Evolutionary conservation across 2,888 invertebrate genomes (phyloP), one percentile per base, ranked within the genome.

Genomic region (Lumbricus terrestris): DNA sequence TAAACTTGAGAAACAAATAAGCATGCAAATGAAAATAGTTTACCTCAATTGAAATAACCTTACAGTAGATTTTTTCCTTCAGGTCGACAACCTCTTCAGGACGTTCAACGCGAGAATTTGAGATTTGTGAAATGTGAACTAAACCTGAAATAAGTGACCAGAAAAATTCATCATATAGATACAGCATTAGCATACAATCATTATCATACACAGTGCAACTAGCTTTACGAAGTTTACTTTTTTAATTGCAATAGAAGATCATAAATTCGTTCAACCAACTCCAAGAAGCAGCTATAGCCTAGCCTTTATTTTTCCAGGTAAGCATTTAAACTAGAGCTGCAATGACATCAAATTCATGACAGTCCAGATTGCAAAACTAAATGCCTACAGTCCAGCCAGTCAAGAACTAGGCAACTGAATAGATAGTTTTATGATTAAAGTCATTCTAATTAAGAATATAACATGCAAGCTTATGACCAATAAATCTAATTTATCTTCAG

Each of bases 71-170:
- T 89, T 91, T 92, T 89, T 94, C 94, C 88, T 94, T 93, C 33
- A 92, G 92, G 33, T 93, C 92, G 88, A 93, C 91, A 93, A 94
- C 93, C 38, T 94, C 94, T 40, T 93, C 93, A 4, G 94, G 93
- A 89, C 94, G 93, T 35, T 94, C 94, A n/a, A 94, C 93, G 83
- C 93, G 92, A 4, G 93, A 90, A 40, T 92, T 92, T 0, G 94
- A 94, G 92, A 94, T 94, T 92, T 94, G 94, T 13, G 94, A 93
- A 90, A 93, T 94, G 92, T 94, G 94, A 15, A 94, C 94, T 54
- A 94, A 92, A 89, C 94, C 94, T 94, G 69, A 69, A 69, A 69
- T n/a, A 11, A n/a, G 29, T 69, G 8, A n/a, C n/a, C 13, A n/a
- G n/a, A n/a, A 15, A n/a, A 69, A 69, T 69, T n/a, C 8, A 23